A percentile compares a stretch with the other conserved stretches of the same genome.
Conservation (phyloP, 2,888 invertebrate species). For the Lithophane socia region DNA sequence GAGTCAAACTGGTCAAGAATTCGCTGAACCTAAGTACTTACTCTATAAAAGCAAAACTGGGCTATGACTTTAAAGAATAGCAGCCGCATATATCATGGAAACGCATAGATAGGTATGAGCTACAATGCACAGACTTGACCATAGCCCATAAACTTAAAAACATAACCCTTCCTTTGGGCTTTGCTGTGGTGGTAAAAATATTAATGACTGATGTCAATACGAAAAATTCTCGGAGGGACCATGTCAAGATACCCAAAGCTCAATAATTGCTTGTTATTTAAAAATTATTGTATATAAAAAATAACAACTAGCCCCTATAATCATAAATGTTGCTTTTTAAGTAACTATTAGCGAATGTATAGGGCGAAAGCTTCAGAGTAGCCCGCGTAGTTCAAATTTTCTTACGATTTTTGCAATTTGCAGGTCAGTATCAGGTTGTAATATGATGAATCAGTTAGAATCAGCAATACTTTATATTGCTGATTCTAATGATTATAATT, state of each 20-base stretch:
- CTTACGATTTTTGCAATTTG: no score
- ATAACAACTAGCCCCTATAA: no score
- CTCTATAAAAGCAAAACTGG: not conserved
- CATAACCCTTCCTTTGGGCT: not conserved
- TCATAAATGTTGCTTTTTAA: no score
- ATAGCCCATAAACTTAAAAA: not conserved
- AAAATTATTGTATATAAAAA: slow-evolving; percentile 11
- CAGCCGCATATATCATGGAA: not conserved
- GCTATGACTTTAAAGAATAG: slow-evolving; percentile 1
- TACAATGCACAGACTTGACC: not conserved
- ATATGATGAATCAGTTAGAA: no score
- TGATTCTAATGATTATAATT: no score
- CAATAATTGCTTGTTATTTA: slow-evolving; percentile 31
- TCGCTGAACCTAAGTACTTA: not conserved
- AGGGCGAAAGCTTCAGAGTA: no score
- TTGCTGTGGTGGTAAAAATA: not conserved
- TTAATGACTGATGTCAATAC: slow-evolving; percentile 27
- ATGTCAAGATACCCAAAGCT: slow-evolving; percentile 35
- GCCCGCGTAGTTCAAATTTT: no score
- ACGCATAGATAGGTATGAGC: not conserved
- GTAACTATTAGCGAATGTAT: no score
- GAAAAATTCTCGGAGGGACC: slow-evolving; percentile 42
- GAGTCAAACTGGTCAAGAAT: not conserved
- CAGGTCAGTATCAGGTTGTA: no score
- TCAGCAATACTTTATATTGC: no score